Percentiles rank a stretch among this genome's conserved stretches.
Evolutionary conservation across 2,888 invertebrate genomes (phyloP).

Genomic region (Arctia plantaginis): DNA sequence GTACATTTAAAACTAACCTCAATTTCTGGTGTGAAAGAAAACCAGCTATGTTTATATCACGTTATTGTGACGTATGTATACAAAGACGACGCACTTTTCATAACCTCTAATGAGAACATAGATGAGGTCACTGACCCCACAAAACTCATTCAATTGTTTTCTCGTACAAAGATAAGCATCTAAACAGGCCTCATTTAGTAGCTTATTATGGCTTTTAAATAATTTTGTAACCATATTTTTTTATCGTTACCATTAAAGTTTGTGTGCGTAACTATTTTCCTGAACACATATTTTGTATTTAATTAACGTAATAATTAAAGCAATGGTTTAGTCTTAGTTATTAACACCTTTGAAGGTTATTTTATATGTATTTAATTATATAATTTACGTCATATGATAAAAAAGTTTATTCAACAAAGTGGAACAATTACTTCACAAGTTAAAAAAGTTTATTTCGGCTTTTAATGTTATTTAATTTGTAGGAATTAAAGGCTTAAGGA

Average conservation of each 20-base stretch:
- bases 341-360: slow-evolving; percentile 46
- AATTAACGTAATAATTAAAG: slow-evolving; percentile 37
- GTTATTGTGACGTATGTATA: background rate
- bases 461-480: background rate
- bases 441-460: background rate
- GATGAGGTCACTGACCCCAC: slow-evolving; percentile 30
- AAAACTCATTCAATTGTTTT: slow-evolving; percentile 41
- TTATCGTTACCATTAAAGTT: slow-evolving; percentile 37
- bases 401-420: background rate
- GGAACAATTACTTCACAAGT: slow-evolving; percentile 3
- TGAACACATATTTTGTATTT: slow-evolving; percentile 24
- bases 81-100: slow-evolving; percentile 2
- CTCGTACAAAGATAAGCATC: slow-evolving; percentile 33
- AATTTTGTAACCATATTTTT: slow-evolving; percentile 44
- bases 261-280: slow-evolving; percentile 31
- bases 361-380: slow-evolving; percentile 35
- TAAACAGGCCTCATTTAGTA: slow-evolving; percentile 39
- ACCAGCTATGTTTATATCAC: background rate
- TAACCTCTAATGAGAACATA: background rate
- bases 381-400: slow-evolving; percentile 23
- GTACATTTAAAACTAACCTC: background rate
- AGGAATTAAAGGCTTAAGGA: too few relatives aligned
- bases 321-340: slow-evolving; percentile 33
- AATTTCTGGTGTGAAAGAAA: background rate
- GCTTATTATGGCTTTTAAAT: slow-evolving; percentile 46